phyloP scores from a whole-genome alignment of 2,888 invertebrate species.

The Euspilapteryx auroguttella region DNA sequence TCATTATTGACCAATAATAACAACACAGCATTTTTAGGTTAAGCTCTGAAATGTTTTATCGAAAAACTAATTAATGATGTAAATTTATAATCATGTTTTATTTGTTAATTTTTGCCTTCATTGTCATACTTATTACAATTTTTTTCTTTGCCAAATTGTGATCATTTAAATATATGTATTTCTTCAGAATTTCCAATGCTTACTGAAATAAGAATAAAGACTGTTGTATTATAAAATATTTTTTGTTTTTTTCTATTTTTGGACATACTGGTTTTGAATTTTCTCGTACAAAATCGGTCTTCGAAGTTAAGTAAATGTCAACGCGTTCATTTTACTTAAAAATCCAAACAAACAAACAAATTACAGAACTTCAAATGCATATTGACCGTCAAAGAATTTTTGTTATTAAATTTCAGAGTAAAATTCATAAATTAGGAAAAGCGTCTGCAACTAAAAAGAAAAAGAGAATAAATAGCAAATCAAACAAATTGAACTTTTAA shows the following conservation, averaged over 20 bases:
- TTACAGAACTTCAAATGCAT: too few relatives aligned
- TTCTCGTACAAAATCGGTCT: too few relatives aligned
- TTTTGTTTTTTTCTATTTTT: constrained; percentile 41
- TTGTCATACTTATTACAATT: constrained; percentile 20
- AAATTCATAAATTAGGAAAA: too few relatives aligned
- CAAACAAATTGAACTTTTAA: too few relatives aligned
- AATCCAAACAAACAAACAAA: too few relatives aligned
- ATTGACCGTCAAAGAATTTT: too few relatives aligned
- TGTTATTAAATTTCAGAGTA: too few relatives aligned
- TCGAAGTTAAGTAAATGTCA: too few relatives aligned
- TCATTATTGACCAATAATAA: constrained; percentile 61
- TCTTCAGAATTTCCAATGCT: constrained; percentile 39
- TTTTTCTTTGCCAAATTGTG: constrained; percentile 33
- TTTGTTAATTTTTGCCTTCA: constrained; percentile 12
- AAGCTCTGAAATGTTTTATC: constrained; percentile 34
- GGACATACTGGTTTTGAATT: constrained; percentile 25
- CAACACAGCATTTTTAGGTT: constrained; percentile 59
- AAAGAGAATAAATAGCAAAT: too few relatives aligned
- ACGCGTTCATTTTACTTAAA: too few relatives aligned
- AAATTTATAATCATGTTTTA: constrained; percentile 12
- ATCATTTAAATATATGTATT: constrained; percentile 28
- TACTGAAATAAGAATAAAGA: constrained; percentile 59
- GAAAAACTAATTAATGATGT: constrained; percentile 17
- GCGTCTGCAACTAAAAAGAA: too few relatives aligned
- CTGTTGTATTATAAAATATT: constrained; percentile 56